Evolutionary conservation across 2,113 vertebrate species (phyloP), one percentile per base, ranked within the genome.

Genomic region (Oophaga pumilio): DNA sequence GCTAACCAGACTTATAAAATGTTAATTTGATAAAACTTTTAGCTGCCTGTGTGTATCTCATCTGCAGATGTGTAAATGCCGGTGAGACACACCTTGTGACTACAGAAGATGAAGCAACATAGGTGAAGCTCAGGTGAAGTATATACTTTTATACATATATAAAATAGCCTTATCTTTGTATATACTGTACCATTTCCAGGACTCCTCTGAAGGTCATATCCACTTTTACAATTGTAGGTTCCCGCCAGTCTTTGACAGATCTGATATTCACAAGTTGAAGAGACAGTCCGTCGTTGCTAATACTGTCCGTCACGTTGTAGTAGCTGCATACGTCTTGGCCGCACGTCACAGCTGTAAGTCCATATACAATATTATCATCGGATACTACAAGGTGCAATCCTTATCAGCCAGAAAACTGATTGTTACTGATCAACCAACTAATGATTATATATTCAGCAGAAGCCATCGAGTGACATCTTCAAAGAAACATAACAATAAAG

Each of bases 221-320:
- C 59, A 89, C 9, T 43, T n/a, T 28, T 17, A 89, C 26, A 17
- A 68, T 56, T 5, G 88, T 76, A 12, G 84, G 33, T 15, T 77
- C 84, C 33, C 57, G 74, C 88, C 88, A 89, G 59, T 89, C 28
- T 4, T 12, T 86, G 20, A 89, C 88, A 57, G 88, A 84, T 14
- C 88, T 78, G 28, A 82, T 24, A 59, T 76, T 76, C 57, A 82
- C 57, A 50, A 89, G 84, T 18, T 6, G 43, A 80, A 69, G 57
- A 56, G 84, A 82, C 20, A 26, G 8, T 1, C 76, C 49, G 22
- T 82, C 20, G 52, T 86, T 60, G 18, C 84, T 79, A 24, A 89
- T 78, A 14, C 49, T 56, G 33, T 86, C 85, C 8, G 85, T 82
- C 1, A 89, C 88, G 77, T 89, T 71, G 50, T 82, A 76, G 53